Evolutionary conservation across 1,140 invertebrate species (phyloP).

Genomic region (Coelopa frigida): DNA sequence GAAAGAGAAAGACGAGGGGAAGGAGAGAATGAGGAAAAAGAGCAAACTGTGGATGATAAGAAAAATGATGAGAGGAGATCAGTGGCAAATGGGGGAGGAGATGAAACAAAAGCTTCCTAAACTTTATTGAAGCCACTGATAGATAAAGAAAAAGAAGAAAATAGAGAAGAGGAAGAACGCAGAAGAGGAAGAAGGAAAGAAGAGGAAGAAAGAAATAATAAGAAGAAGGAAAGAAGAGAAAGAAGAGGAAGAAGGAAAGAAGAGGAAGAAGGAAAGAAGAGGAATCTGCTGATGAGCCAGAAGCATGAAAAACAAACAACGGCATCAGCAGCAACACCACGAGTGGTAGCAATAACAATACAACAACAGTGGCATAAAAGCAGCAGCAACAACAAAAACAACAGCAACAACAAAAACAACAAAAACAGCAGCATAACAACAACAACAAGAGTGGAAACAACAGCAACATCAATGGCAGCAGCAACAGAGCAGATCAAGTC

Average conservation of each 20-base stretch:
- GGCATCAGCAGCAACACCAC: background rate
- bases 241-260: background rate
- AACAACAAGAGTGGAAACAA: background rate
- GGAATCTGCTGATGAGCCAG: background rate
- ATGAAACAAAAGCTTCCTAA: background rate
- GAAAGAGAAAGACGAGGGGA: background rate
- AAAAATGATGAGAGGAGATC: background rate
- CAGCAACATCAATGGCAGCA: slow-evolving; percentile 3
- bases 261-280: background rate
- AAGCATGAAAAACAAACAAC: slow-evolving; percentile 3
- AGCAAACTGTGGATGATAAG: background rate
- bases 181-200: background rate
- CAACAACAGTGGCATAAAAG: too few species aligned
- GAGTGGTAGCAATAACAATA: background rate
- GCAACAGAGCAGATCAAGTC: too few species aligned
- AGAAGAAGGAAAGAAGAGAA: background rate
- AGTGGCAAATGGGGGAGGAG: background rate
- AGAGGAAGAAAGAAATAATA: background rate
- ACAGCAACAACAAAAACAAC: background rate
- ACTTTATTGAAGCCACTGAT: too few species aligned
- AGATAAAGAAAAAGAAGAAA: background rate
- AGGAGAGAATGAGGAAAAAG: background rate
- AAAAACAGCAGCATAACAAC: background rate
- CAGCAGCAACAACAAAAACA: background rate
- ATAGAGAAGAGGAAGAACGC: background rate